Base-by-base conservation (phyloP, 2,113 vertebrate species). In the Oxyura jamaicensis region DNA sequence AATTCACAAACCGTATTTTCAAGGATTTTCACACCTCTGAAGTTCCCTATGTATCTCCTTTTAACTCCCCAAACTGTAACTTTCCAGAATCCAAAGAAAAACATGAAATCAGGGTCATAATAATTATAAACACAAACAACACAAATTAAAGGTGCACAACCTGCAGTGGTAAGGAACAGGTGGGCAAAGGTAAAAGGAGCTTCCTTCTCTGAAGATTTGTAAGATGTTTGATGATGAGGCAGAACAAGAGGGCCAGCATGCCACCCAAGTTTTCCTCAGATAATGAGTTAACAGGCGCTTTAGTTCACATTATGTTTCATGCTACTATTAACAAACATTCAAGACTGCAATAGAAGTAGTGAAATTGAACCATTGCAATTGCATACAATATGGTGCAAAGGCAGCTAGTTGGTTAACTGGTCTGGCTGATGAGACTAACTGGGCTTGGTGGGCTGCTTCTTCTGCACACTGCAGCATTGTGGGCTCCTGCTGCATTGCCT, bases 311-410 rank as follows among this genome's bases (percentile, higher is more conserved):
- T 41, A 23, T 7, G 3, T 72, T 87, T 84, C 48, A 12, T 16
- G 6, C 11, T 52, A 39, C 8, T 72, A 42, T 58, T 42, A 78
- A 14, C 14, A 63, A 52, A 65, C 33, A 35, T 20, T 50, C 15
- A 25, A 62, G 52, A 69, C 26, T 60, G 3, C 8, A 81, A 2
- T 2, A 72, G 62, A 25, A 80, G 8, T 13, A 62, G 59, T 62
- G 55, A 73, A 87, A 87, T 59, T 13, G 28, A 68, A 33, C 13
- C 21, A 2, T 50, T 42, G 42, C 22, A 18, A 13, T 18, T 33
- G 14, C 1, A 0, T 10, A 11, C 1, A 3, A 39, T 55, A 22
- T 21, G 7, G 0, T 22, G 21, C 15, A 35, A 48, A 81, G 67
- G 20, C 26, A 79, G 39, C 4, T 1, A 55, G 48, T 13, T 63